phyloP scores from a whole-genome alignment of 1,140 invertebrate genomes.

The Pogonus chalceus region DNA sequence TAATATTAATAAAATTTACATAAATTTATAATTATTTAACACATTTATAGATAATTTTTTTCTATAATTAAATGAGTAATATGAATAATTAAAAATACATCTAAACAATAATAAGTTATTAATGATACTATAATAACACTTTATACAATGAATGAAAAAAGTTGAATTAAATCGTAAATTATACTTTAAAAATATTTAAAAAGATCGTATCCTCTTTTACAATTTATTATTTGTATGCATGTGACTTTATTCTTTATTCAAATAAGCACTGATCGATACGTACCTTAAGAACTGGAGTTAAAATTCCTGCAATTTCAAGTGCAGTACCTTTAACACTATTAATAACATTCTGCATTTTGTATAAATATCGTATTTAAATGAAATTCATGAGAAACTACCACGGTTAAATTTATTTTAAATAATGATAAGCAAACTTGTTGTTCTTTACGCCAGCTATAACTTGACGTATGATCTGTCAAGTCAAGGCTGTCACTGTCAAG shows the following conservation, averaged over 20 bases:
- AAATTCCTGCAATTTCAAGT: conserved; percentile 87
- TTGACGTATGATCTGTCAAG: background rate
- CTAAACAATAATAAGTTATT: background rate
- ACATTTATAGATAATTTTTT: too few relatives aligned
- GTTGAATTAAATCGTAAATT: too few relatives aligned
- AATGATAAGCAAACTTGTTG: background rate
- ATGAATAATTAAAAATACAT: too few relatives aligned
- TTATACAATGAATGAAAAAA: too few relatives aligned
- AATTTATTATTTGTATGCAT: too few relatives aligned
- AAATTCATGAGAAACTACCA: background rate
- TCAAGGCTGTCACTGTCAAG: conserved; percentile 3
- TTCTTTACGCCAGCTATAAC: background rate
- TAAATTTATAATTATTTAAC: too few relatives aligned
- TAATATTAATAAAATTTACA: background rate
- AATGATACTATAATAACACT: background rate
- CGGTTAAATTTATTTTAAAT: background rate
- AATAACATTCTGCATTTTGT: conserved; percentile 84
- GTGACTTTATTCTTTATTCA: too few relatives aligned
- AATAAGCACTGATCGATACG: conserved; percentile 13
- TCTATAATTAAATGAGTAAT: too few relatives aligned
- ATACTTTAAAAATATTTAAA: too few relatives aligned
- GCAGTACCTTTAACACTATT: conserved; percentile 93
- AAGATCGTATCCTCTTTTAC: too few relatives aligned
- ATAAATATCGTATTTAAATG: background rate
- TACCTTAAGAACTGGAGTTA: conserved; percentile 93